These are phyloP conservation scores for Genyomyrus donnyi DNA, from an alignment of 2,113 vertebrate genomes.

Conservation along the genomic window DNA sequence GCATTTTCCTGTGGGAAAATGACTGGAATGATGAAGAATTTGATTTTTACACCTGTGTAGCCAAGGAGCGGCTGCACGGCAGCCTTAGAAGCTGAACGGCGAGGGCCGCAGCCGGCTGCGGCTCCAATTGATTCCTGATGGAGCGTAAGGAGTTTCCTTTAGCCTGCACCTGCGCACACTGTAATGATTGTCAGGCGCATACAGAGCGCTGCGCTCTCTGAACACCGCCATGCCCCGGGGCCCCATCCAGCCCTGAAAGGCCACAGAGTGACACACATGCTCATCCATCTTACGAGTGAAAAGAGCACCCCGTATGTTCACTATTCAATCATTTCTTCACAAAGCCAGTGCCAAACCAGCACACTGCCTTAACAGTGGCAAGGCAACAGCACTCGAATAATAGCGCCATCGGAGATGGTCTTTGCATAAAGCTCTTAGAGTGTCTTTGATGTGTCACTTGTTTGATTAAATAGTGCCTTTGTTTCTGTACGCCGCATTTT, in stretches of 20 bases:
- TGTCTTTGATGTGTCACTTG: neutral
- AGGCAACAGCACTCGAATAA: slow-evolving; percentile 44
- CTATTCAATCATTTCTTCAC: slow-evolving; percentile 50
- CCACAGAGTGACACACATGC: slow-evolving; percentile 27
- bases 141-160: neutral
- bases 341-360: slow-evolving; percentile 33
- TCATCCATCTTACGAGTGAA: slow-evolving; percentile 43
- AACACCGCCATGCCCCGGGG: neutral
- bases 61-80: neutral
- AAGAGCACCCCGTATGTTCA: slow-evolving; percentile 37
- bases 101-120: neutral
- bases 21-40: neutral
- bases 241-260: neutral
- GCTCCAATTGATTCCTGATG: neutral
- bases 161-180: neutral
- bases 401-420: slow-evolving; percentile 30
- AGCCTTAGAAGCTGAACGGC: neutral
- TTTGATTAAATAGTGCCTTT: neutral
- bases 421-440: slow-evolving; percentile 4
- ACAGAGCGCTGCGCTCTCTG: neutral
- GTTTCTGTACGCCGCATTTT: neutral
- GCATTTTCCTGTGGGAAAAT: neutral
- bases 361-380: slow-evolving; percentile 50
- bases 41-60: neutral
- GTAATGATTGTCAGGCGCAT: neutral